Percentiles rank a stretch among this genome's conserved stretches.
phyloP scores from a whole-genome alignment of 2,888 invertebrate genomes.

The Apamea epomidion region DNA sequence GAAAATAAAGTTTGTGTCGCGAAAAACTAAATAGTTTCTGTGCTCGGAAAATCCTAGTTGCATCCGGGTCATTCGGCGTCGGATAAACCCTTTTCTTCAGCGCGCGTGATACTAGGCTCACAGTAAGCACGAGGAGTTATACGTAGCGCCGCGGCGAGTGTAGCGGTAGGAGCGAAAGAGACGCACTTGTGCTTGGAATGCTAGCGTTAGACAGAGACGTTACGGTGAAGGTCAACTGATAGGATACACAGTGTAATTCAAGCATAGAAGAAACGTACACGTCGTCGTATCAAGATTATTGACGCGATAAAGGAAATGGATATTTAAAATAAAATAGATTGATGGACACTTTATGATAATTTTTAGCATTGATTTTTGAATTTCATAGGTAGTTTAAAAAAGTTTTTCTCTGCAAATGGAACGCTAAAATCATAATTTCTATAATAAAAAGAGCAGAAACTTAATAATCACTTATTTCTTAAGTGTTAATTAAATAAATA shows the following conservation, averaged over 20 bases:
- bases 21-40: slow-evolving; percentile 80
- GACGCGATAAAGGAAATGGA: slow-evolving; percentile 45
- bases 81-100: slow-evolving; percentile 91
- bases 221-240: slow-evolving; percentile 89
- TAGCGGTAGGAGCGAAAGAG: slow-evolving; percentile 79
- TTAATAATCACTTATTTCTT: not conserved
- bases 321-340: slow-evolving; percentile 34
- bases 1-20: slow-evolving; percentile 69
- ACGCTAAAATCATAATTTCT: not conserved
- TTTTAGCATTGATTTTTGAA: not conserved
- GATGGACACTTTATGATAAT: slow-evolving; percentile 7
- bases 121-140: slow-evolving; percentile 83
- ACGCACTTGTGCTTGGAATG: slow-evolving; percentile 83
- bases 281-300: slow-evolving; percentile 54
- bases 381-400: not conserved
- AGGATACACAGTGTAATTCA: slow-evolving; percentile 79
- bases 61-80: slow-evolving; percentile 87
- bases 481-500: not conserved
- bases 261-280: slow-evolving; percentile 69
- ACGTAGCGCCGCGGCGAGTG: slow-evolving; percentile 71
- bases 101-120: slow-evolving; percentile 90
- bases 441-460: not conserved
- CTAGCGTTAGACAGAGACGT: slow-evolving; percentile 79
- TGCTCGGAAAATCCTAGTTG: slow-evolving; percentile 87
- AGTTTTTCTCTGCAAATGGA: not conserved